Conservation (phyloP, 2,797 vertebrate genomes). For the Oreochromis mossambicus region DNA sequence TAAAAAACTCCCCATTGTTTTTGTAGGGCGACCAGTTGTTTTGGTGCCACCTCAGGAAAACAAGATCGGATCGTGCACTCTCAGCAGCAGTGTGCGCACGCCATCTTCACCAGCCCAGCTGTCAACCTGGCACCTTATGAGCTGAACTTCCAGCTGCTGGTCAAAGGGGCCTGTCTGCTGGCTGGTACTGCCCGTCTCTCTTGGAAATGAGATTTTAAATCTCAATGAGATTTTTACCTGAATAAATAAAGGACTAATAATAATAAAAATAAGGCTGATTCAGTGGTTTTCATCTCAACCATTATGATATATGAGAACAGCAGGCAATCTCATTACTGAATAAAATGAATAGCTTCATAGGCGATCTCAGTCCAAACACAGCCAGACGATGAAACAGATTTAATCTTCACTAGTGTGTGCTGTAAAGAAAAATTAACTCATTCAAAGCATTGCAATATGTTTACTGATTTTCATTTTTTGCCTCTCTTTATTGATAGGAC, state of each 20-base stretch:
- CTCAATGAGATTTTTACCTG: no score
- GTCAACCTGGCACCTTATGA: conserved; percentile 88
- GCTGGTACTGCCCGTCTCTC: conserved; percentile 80
- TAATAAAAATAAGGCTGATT: conserved; percentile 18
- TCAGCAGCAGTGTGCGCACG: conserved; percentile 70
- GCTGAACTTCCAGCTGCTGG: conserved; percentile 92
- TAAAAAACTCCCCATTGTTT: neutral
- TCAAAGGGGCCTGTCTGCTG: conserved; percentile 92
- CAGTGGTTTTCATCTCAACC: neutral
- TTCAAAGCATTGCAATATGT: neutral
- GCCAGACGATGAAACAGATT: neutral
- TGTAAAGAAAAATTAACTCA: neutral
- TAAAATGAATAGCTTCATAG: neutral
- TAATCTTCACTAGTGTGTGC: neutral
- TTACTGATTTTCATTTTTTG: neutral
- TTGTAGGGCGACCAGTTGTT: conserved; percentile 88
- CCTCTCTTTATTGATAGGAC: conserved; percentile 68
- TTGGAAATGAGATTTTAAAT: no score
- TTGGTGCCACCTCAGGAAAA: conserved; percentile 77
- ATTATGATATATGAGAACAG: neutral
- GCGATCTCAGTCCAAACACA: neutral
- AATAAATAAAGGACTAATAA: no score
- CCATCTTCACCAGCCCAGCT: conserved; percentile 82
- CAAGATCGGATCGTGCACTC: conserved; percentile 63
- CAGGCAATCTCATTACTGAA: neutral